Base-by-base conservation (phyloP, 2,888 invertebrate genomes). In the Sphaeridia pumilis region DNA sequence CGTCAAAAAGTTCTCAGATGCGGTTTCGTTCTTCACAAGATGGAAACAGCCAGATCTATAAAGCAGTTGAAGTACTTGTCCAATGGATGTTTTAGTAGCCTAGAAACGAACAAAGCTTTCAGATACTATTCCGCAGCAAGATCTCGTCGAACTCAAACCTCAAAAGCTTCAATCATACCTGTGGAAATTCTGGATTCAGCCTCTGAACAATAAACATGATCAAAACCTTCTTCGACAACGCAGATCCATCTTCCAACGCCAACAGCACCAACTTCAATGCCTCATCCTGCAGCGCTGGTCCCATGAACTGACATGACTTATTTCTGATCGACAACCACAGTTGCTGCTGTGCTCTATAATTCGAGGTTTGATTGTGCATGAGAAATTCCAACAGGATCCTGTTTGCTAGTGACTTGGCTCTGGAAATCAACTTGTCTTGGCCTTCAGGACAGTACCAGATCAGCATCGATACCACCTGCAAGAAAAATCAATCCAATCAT, bases 161-260 rank as follows among this genome's bases (percentile, higher is more conserved):
- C 21, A 44, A 10, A 24, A 44, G 20, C n/a, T 31, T 31, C 14
- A 10, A 10, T 24, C 12, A 10, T 24, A 59, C 63, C 74, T 90
- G 90, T 1, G 90, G 87, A 71, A 88, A 89, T 71, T 93, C 92
- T 43, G 94, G 90, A 71, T 92, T 88, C 64, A 98, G 75, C 67
- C 92, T 80, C 74, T 97, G 94, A 57, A 98, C 95, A 43, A 97
- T 94, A 76, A 94, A 98, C 88, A 97, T 89, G 58, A 98, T 97
- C 67, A 98, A 75, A 46, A 92, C 90, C 75, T 92, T 92, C 61
- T 90, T 78, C 1, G 92, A 93, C 58, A 95, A 74, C 3, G 92
- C 88, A 1, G 90, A 89, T 10, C 94, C 94, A 73, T 97, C 94
- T 71, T 94, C 93, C 46, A 98, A 73, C 0, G 95, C 93, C 58